Conservation (phyloP, 2,888 invertebrate species). For the Latrodectus hesperus region DNA sequence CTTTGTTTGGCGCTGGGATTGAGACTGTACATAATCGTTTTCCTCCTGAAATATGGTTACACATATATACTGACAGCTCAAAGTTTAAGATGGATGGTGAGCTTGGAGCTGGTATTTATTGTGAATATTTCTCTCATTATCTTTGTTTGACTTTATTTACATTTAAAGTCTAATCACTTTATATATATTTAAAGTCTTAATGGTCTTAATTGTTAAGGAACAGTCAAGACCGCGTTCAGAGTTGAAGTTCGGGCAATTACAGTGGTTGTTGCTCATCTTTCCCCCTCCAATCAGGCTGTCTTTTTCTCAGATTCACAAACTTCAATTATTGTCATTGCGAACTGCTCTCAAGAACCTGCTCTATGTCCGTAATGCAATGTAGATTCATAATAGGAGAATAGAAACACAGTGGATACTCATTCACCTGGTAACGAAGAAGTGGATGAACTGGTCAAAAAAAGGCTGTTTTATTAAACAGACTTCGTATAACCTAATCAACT, state of each 20-base stretch:
- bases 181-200: too few relatives aligned
- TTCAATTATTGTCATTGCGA: not conserved
- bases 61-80: not conserved
- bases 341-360: constrained; percentile 12
- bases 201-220: too few relatives aligned
- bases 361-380: constrained; percentile 1
- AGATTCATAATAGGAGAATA: not conserved
- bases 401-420: too few relatives aligned
- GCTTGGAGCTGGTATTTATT: constrained; percentile 8
- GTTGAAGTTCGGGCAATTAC: not conserved
- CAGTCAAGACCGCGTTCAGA: not conserved
- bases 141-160: too few relatives aligned
- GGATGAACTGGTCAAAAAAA: constrained; percentile 7
- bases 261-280: not conserved
- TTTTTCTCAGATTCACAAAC: constrained; percentile 4
- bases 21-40: constrained; percentile 6
- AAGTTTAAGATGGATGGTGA: constrained; percentile 13
- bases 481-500: not conserved
- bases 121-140: constrained; percentile 7
- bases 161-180: too few relatives aligned
- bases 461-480: not conserved
- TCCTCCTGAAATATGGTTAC: not conserved
- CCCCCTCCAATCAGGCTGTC: not conserved
- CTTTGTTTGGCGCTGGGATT: constrained; percentile 3
- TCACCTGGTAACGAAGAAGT: not conserved